phyloP scores from a whole-genome alignment of 1,140 invertebrate genomes.

The Sesamia nonagrioides region DNA sequence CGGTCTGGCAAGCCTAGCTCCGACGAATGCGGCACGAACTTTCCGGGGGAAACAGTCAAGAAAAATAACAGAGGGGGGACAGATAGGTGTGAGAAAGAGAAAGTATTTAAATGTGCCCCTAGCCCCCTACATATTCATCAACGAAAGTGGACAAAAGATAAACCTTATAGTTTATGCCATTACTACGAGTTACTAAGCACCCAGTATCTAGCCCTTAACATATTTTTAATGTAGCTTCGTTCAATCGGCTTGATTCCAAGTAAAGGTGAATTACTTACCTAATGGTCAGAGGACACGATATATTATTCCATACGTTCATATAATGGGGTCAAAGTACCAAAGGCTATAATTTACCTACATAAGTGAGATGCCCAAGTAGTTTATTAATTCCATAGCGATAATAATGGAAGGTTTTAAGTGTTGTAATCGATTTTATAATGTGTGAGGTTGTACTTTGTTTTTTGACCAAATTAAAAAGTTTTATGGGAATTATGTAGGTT shows the following conservation, averaged over 20 bases:
- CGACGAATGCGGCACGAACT: too few species aligned
- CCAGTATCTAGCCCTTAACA: not conserved
- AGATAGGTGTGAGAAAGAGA: not conserved
- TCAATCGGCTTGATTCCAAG: slow-evolving; percentile 26
- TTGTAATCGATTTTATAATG: slow-evolving; percentile 1
- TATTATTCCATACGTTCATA: slow-evolving; percentile 14
- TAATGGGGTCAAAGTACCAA: slow-evolving; percentile 30
- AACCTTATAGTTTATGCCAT: not conserved
- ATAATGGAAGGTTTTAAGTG: slow-evolving; percentile 8
- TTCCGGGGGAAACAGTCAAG: too few species aligned
- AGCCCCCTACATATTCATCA: not conserved
- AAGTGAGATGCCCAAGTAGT: slow-evolving; percentile 11
- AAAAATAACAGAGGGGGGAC: too few species aligned
- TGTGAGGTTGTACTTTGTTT: not conserved
- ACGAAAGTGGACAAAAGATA: not conserved
- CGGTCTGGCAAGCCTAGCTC: too few species aligned
- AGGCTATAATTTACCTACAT: slow-evolving; percentile 28
- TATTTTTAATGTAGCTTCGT: not conserved
- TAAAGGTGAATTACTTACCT: slow-evolving; percentile 25
- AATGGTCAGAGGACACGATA: slow-evolving; percentile 37
- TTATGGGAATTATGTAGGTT: too few species aligned
- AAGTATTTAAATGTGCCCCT: not conserved
- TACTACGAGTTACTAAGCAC: slow-evolving; percentile 5
- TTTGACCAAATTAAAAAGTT: too few species aligned
- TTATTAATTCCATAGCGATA: slow-evolving; percentile 30